Evolutionary conservation across 1,140 invertebrate genomes (phyloP).

Genomic region (Formica exsecta): DNA sequence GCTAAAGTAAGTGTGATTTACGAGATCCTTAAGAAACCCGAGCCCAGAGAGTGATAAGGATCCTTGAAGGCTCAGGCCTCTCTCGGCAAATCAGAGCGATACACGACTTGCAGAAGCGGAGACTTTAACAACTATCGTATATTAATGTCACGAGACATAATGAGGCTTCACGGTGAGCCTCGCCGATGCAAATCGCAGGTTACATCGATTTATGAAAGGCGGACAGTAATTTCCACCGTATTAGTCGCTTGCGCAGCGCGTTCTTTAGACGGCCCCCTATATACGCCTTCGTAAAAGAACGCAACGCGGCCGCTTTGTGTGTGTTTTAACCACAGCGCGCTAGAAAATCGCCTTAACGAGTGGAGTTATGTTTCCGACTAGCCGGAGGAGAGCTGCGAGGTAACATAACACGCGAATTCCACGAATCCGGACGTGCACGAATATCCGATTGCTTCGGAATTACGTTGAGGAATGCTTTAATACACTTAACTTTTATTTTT

Average conservation of each 20-base stretch:
- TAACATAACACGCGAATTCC: constrained; percentile 34
- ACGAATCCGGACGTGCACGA: background rate
- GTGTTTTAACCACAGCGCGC: constrained; percentile 53
- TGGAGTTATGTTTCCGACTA: constrained; percentile 40
- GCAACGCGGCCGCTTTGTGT: constrained; percentile 28
- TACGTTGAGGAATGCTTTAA: background rate
- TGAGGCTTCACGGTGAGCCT: constrained; percentile 13
- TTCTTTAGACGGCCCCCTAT: background rate
- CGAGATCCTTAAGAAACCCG: background rate
- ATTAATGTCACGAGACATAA: constrained; percentile 54
- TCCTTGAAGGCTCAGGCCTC: background rate
- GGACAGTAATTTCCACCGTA: constrained; percentile 72
- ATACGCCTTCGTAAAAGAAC: background rate
- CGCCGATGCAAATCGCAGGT: constrained; percentile 68
- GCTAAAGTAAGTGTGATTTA: background rate
- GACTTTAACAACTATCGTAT: constrained; percentile 34
- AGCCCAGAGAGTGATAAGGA: background rate
- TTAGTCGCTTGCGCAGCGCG: background rate
- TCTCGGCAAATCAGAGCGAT: constrained; percentile 5
- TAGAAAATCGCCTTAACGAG: constrained; percentile 61
- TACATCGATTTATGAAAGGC: constrained; percentile 72
- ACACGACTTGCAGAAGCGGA: background rate
- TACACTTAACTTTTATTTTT: background rate
- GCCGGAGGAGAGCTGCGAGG: background rate
- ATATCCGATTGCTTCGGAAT: background rate